phyloP scores from a whole-genome alignment of 2,113 vertebrate genomes.

The Tyto alba region DNA sequence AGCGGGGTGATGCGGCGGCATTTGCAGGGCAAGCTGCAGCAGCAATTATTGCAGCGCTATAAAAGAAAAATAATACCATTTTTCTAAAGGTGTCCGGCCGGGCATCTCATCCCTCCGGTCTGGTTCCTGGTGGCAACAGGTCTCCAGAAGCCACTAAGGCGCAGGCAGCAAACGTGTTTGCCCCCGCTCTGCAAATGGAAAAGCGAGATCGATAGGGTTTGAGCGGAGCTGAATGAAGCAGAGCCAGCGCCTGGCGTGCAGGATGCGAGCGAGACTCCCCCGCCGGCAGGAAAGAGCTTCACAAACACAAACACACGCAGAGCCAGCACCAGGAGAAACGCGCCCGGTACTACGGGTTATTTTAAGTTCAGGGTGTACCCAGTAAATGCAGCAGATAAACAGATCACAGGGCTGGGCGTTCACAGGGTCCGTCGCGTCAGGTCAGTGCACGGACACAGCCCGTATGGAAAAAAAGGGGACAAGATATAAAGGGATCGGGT shows the following conservation, averaged over 20 bases:
- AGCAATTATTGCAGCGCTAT: background rate
- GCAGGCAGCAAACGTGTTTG: background rate
- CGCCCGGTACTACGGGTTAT: background rate
- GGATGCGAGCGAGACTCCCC: background rate
- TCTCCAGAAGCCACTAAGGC: background rate
- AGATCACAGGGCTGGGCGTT: background rate
- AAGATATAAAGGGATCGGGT: accelerated
- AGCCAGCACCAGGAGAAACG: background rate
- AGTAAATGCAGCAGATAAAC: accelerated
- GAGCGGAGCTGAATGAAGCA: background rate
- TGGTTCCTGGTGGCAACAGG: background rate
- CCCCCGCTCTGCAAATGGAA: background rate
- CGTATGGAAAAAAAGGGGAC: background rate
- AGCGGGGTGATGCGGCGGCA: accelerated
- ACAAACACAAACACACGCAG: background rate
- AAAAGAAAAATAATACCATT: background rate
- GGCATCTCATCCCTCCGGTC: background rate
- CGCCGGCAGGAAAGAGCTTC: background rate
- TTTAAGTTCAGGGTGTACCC: background rate
- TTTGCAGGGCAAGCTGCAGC: background rate
- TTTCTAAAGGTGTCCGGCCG: background rate
- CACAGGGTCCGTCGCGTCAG: accelerated
- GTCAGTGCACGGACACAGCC: accelerated
- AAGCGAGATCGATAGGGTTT: background rate
- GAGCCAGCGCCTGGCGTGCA: background rate